Percentiles rank a stretch among this genome's conserved stretches.
These are phyloP conservation scores for Epinotia bilunana DNA, from an alignment of 2,888 invertebrate species.

Conservation along the genomic window DNA sequence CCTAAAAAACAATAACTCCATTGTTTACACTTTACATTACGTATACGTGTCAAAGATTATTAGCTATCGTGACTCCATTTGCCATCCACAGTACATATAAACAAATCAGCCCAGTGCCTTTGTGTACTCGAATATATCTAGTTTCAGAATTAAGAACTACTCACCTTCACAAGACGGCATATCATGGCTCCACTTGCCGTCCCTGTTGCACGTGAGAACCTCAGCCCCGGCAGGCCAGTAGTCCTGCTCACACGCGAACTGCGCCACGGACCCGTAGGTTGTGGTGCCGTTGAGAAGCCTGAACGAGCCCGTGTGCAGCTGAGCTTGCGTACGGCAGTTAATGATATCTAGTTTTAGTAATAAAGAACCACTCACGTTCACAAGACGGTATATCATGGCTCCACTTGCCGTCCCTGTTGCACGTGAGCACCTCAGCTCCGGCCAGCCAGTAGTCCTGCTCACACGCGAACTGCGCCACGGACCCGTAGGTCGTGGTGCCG, in stretches of 20 bases:
- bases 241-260: slow-evolving; percentile 92
- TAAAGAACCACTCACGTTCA: slow-evolving; percentile 85
- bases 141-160: too few relatives aligned
- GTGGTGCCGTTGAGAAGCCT: slow-evolving; percentile 91
- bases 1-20: too few relatives aligned
- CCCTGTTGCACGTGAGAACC: slow-evolving; percentile 89
- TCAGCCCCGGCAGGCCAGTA: slow-evolving; percentile 92
- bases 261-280: slow-evolving; percentile 90
- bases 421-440: slow-evolving; percentile 88
- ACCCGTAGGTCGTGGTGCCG: not conserved
- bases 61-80: slow-evolving; percentile 91
- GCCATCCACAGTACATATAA: slow-evolving; percentile 86
- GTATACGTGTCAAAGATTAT: too few relatives aligned
- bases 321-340: slow-evolving; percentile 93
- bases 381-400: slow-evolving; percentile 93
- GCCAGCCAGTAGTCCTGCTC: slow-evolving; percentile 91
- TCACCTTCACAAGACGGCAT: slow-evolving; percentile 94
- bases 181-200: slow-evolving; percentile 94
- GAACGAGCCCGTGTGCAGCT: slow-evolving; percentile 91
- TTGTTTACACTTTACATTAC: too few relatives aligned
- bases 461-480: not conserved
- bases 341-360: not conserved
- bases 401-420: slow-evolving; percentile 94
- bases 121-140: too few relatives aligned
- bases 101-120: slow-evolving; percentile 75